Evolutionary conservation across 92 coral and sea anemone species (phyloP), one percentile per base, ranked within the genome.

Genomic region (Diadumene lineata): DNA sequence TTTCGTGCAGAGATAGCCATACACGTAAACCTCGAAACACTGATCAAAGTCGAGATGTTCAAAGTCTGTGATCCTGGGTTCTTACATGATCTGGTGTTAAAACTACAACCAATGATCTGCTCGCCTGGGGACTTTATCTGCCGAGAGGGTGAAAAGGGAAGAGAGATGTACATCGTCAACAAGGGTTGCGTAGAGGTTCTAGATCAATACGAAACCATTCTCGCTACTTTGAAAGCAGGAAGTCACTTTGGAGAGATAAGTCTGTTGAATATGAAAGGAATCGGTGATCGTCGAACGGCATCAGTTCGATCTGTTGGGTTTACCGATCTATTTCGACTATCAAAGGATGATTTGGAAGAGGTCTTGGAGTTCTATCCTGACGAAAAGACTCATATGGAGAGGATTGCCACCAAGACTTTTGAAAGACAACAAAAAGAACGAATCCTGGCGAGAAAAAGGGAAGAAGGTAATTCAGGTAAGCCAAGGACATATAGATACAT

Each of bases 181-280:
- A 89, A 94, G 68, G 98, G 98, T 0, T 78, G 72, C 62, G 85
- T 94, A 28, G 90, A 88, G 46, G 98, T 94, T 29, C 28, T 85
- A 50, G 97, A 83, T 64, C 90, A 91, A 53, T 76, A 78, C 67
- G 97, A 82, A 15, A 79, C 82, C 48, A 82, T 85, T 8, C 87
- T 94, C 7, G 85, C 97, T 48, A 88, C 87, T n/a, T 79, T 94
- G 2, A 80, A 87, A 13, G 97, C 98, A 9, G 98, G 98, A 34
- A 85, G 88, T 11, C 94, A 94, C 65, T 94, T 94, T 63, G 98
- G 98, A 15, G 98, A 94, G 87, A 94, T 94, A 28, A 94, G 98
- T 73, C 81, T 94, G 31, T 85, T 94, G 18, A 89, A 88, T 55
- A 91, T 94, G 75, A 78, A 94, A 69, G 94, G 98, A 56, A 87